A percentile compares a stretch with the other conserved stretches of the same genome.
Conservation (phyloP, 2,113 vertebrate genomes). For the Ovis aries region ARS-UI_Ramb_v3.0 NC_056071.1:67019001-67019500, state of each 20-base stretch:
- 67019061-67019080: neutral
- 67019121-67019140: neutral
- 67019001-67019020: neutral
- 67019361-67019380: no score
- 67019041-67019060: neutral
- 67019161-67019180: neutral
- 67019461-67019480: neutral
- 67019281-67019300: neutral
- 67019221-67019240: neutral
- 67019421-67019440: neutral
- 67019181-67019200: neutral
- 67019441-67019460: accelerated
- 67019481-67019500: accelerated
- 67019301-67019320: neutral
- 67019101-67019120: neutral
- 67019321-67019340: neutral
- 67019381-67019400: no score
- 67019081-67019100: neutral
- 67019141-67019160: neutral
- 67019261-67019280: neutral
- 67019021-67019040: no score
- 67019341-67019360: accelerated
- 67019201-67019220: no score
- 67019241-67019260: accelerated
- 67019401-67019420: accelerated